Percentiles rank a stretch among this genome's conserved stretches.
phyloP scores from a whole-genome alignment of 2,888 invertebrate genomes.

The Drosophila mayaguana region DNA sequence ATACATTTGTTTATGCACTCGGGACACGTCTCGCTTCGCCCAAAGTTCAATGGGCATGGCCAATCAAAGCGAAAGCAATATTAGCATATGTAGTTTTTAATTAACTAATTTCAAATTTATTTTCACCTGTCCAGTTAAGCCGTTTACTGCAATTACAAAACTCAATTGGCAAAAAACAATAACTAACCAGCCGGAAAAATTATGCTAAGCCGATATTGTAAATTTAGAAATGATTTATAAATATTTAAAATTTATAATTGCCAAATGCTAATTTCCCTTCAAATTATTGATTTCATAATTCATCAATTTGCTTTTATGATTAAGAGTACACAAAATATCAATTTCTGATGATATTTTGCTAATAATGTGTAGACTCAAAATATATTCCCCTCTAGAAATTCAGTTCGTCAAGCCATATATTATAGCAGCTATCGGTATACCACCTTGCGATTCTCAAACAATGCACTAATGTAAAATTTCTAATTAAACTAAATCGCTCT shows the following conservation, averaged over 20 bases:
- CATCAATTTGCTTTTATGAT: too few species aligned
- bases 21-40: slow-evolving; percentile 23
- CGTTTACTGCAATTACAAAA: slow-evolving; percentile 35
- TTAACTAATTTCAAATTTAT: slow-evolving; percentile 66
- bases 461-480: too few species aligned
- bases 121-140: slow-evolving; percentile 27
- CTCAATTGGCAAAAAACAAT: slow-evolving; percentile 18
- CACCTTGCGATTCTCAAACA: not conserved
- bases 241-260: not conserved
- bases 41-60: slow-evolving; percentile 23
- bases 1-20: slow-evolving; percentile 29
- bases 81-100: slow-evolving; percentile 44
- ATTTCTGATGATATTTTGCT: too few species aligned
- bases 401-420: not conserved
- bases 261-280: not conserved
- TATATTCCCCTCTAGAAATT: not conserved
- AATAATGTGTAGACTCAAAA: too few species aligned
- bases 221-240: not conserved
- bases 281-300: not conserved
- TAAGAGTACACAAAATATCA: too few species aligned
- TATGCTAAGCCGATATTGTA: slow-evolving; percentile 1
- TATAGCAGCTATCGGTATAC: not conserved
- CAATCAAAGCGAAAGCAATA: slow-evolving; percentile 29
- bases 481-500: not conserved
- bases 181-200: slow-evolving; percentile 1